Base-by-base conservation (phyloP, 2,888 invertebrate species). In the Graphium colonna region DNA sequence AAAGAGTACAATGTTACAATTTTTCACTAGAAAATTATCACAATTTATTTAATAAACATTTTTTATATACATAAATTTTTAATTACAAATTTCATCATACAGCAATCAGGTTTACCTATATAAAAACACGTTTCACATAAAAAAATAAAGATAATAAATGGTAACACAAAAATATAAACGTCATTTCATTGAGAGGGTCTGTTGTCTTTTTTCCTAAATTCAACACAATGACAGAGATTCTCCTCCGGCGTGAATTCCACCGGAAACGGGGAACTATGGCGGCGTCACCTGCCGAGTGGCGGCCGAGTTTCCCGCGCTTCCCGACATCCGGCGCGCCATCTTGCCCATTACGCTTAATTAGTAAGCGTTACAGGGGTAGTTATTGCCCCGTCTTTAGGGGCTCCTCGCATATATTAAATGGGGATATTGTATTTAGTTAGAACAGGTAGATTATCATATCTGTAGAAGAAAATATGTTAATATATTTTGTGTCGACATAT, bases 301-400 rank as follows among this genome's bases (percentile, higher is more conserved):
- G 51, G 51, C 43, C 43, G 48, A 54, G 56, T 38, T 52, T 58
- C 51, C 45, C 52, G 55, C 53, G 51, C 45, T 36, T 41, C 56
- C 56, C 51, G 26, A 50, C 67, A 70, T 79, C 83, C 80, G 77
- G 71, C 38, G 64, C 64, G 81, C 82, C 83, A 83, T 85, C 82
- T 85, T 84, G 80, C 70, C 61, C 77, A 82, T 85, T 84, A 82
- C 68, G 68, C 70, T 78, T 86, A 86, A 87, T 86, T 84, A 79
- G 79, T 61, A 62, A 61, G 68, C 61, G 66, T 67, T 55, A 64
- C 62, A 54, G 59, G 64, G 61, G 56, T 60, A 55, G 54, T 58
- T 58, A 41, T 49, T 15, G 52, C 50, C 39, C 33, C 39, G 21
- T 15, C 42, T 33, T 28, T 26, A 12, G 43, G 36, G 49, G 40